Evolutionary conservation across 2,113 vertebrate genomes (phyloP).

Genomic region (Bungarus multicinctus): DNA sequence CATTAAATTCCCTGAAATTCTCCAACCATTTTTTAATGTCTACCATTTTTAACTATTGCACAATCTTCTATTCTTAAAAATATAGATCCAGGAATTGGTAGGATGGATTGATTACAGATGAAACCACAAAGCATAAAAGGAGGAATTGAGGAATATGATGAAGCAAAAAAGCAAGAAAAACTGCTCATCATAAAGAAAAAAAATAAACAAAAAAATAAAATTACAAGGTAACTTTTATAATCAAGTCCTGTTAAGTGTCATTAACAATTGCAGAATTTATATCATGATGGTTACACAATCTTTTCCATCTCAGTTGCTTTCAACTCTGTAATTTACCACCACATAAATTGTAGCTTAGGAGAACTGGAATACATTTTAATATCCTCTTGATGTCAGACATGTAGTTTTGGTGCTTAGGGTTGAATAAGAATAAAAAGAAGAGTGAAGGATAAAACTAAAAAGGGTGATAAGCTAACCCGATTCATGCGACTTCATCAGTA

Average conservation of each 20-base stretch:
- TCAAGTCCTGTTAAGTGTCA: not conserved
- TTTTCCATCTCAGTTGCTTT: not conserved
- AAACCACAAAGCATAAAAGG: not conserved
- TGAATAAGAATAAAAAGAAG: not conserved
- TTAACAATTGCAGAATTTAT: not conserved
- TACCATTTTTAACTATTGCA: constrained; percentile 19
- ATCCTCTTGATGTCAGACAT: not conserved
- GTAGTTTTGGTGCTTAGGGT: not conserved
- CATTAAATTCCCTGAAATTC: not conserved
- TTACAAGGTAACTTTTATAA: not conserved
- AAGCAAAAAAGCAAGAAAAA: not conserved
- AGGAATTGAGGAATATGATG: constrained; percentile 3
- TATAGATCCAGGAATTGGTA: not conserved
- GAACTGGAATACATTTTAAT: not conserved
- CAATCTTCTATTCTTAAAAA: constrained; percentile 14
- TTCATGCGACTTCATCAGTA: not conserved
- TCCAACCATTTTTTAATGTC: constrained; percentile 5
- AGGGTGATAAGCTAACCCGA: not conserved
- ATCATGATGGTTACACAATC: not conserved
- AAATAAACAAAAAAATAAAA: not conserved
- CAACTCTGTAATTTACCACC: not conserved
- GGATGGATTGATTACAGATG: not conserved
- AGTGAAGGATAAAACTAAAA: not conserved
- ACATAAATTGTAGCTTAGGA: not conserved
- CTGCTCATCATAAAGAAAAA: not conserved